A percentile compares a stretch with the other conserved stretches of the same genome.
These are phyloP conservation scores for Tetanocera ferruginea DNA, from an alignment of 2,888 invertebrate species.

Conservation along the genomic window DNA sequence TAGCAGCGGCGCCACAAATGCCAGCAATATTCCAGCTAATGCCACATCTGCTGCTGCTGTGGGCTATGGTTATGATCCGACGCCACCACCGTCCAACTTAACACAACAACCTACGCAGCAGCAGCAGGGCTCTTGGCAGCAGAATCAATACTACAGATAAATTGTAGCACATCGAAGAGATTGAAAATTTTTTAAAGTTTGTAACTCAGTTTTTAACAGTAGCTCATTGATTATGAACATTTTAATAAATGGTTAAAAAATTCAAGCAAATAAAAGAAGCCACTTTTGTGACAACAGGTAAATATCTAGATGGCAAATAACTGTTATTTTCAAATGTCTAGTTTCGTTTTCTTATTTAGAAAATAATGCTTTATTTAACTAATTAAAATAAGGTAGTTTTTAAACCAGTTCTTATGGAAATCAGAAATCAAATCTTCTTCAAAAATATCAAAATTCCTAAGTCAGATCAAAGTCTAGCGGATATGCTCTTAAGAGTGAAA, in stretches of 20 bases:
- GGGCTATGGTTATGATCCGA: constrained; percentile 42
- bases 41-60: constrained; percentile 46
- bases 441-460: no score
- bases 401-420: no score
- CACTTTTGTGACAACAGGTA: no score
- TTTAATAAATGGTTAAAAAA: neutral
- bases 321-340: no score
- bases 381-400: no score
- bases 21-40: constrained; percentile 14
- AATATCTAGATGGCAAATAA: no score
- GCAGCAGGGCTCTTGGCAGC: constrained; percentile 55
- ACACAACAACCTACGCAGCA: constrained; percentile 25
- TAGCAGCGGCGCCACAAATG: constrained; percentile 31
- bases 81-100: constrained; percentile 1
- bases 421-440: no score
- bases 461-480: no score
- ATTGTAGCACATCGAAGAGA: constrained; percentile 9
- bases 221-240: neutral
- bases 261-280: neutral
- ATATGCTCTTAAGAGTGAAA: no score
- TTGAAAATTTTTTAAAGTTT: neutral
- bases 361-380: no score
- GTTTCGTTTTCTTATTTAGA: no score
- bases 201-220: neutral
- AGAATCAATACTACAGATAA: constrained; percentile 62